Conservation (phyloP, 2,797 vertebrate genomes). For the Dendrocincla tyrannina region DNA sequence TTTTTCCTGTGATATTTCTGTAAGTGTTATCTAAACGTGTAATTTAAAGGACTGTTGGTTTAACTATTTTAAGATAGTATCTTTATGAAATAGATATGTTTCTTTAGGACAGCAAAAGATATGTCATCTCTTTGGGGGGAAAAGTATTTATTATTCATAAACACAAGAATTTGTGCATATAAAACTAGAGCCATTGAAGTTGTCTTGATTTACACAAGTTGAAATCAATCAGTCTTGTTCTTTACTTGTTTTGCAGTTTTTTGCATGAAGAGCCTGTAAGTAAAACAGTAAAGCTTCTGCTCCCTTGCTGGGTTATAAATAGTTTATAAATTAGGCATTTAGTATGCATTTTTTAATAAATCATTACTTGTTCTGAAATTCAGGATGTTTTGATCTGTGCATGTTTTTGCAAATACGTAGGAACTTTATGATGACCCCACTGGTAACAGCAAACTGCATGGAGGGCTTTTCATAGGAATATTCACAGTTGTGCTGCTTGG, state of each 20-base stretch:
- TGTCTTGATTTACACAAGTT: neutral
- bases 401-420: neutral
- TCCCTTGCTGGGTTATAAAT: constrained; percentile 20
- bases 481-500: neutral
- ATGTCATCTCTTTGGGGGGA: neutral
- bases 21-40: neutral
- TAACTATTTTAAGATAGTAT: neutral
- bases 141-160: constrained; percentile 34
- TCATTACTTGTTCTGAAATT: constrained; percentile 14
- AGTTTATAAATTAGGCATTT: constrained; percentile 33
- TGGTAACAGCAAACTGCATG: neutral
- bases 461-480: neutral
- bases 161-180: neutral
- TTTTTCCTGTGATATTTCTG: neutral
- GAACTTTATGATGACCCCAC: neutral
- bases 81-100: neutral
- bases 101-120: neutral
- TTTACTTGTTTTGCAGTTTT: constrained; percentile 19
- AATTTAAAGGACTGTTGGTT: neutral
- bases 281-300: neutral
- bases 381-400: constrained; percentile 9
- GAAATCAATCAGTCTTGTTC: neutral
- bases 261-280: neutral
- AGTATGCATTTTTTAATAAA: constrained; percentile 22
- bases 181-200: neutral